Percentiles rank a stretch among this genome's conserved stretches.
Evolutionary conservation across 1,140 invertebrate genomes (phyloP).

Genomic region (Aphis craccivora): DNA sequence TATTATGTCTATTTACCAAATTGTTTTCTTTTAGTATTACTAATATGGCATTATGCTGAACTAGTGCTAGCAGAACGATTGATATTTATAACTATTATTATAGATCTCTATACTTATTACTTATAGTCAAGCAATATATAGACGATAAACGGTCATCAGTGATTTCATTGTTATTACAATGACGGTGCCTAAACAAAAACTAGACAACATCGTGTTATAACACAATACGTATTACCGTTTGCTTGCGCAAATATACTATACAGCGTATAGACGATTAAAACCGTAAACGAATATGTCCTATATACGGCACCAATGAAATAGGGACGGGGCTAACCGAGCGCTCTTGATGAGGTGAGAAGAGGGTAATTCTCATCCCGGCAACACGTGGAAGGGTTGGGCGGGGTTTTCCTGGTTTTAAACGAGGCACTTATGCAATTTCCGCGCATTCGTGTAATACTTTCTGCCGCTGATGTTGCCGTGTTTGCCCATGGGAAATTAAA

Average conservation of each 20-base stretch:
- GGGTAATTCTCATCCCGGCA: background rate
- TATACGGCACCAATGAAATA: background rate
- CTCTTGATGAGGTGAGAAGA: background rate
- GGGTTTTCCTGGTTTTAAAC: conserved; percentile 20
- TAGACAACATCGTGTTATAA: too few species aligned
- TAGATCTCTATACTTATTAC: background rate
- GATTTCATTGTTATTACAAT: background rate
- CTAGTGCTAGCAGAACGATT: background rate
- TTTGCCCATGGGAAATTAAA: conserved; percentile 57
- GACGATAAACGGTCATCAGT: background rate
- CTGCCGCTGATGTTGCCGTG: background rate
- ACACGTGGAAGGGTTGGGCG: background rate
- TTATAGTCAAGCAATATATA: too few species aligned
- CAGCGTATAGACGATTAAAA: background rate
- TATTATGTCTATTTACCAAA: background rate
- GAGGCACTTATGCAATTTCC: conserved; percentile 54
- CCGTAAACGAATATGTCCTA: background rate
- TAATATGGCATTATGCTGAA: background rate
- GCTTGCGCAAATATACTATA: too few species aligned
- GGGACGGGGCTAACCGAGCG: background rate
- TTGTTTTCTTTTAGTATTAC: background rate
- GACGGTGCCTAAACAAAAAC: background rate
- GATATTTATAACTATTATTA: background rate
- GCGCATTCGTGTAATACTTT: conserved; percentile 44
- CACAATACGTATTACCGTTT: too few species aligned